Conservation (phyloP, 1,140 invertebrate genomes). For the Halotydeus destructor region DNA sequence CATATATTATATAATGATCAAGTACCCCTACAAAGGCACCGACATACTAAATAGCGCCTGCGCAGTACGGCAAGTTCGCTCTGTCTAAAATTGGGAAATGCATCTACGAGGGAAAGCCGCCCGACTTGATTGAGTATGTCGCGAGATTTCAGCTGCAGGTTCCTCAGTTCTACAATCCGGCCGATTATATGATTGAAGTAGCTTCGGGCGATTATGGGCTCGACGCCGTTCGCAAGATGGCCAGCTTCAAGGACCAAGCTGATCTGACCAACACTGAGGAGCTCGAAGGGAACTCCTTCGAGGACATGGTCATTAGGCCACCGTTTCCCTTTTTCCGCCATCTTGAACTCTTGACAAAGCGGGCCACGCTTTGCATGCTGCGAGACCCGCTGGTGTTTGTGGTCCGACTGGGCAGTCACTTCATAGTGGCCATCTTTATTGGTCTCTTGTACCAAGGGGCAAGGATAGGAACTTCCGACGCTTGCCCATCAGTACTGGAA, state of each 20-base stretch:
- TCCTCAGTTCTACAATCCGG: constrained; percentile 10
- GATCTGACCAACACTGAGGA: neutral
- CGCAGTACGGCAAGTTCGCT: no score
- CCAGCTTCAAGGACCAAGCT: constrained; percentile 2
- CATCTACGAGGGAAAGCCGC: constrained; percentile 7
- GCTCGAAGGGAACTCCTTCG: neutral
- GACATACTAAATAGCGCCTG: no score
- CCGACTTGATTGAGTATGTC: neutral
- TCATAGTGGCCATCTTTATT: neutral
- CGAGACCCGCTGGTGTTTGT: neutral
- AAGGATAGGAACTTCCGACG: neutral
- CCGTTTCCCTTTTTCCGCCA: constrained; percentile 1
- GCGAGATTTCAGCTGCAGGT: constrained; percentile 1
- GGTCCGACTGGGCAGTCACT: neutral
- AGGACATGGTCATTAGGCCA: no score
- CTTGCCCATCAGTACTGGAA: neutral
- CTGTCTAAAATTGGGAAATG: constrained; percentile 1
- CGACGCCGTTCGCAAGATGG: neutral
- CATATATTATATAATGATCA: no score
- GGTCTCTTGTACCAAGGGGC: neutral
- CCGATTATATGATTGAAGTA: constrained; percentile 8
- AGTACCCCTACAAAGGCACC: no score
- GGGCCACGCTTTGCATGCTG: neutral
- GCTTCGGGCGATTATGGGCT: constrained; percentile 3
- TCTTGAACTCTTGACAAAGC: neutral